Percentiles rank a stretch among this genome's conserved stretches.
Conservation (phyloP, 2,113 vertebrate genomes). For the Thomomys bottae region DNA sequence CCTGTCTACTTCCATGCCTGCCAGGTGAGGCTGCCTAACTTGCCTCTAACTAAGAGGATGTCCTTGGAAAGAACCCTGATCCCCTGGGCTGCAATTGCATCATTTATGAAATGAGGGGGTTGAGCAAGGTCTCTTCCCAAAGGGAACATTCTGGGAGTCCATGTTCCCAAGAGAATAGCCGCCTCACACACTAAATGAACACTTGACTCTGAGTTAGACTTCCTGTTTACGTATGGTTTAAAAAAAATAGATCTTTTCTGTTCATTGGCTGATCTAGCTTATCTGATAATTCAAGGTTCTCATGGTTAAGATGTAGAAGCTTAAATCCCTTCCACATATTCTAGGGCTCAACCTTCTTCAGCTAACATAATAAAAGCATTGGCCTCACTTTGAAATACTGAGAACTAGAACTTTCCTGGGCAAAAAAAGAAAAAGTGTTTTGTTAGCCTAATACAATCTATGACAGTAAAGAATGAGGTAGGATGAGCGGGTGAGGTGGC, state of each 20-base stretch:
- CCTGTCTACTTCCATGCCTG: neutral
- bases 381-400: neutral
- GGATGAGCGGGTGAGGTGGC: no score
- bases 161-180: constrained; percentile 50
- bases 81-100: neutral
- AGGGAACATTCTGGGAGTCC: constrained; percentile 30
- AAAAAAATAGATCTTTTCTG: constrained; percentile 48
- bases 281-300: constrained; percentile 29
- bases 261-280: constrained; percentile 7
- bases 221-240: constrained; percentile 61
- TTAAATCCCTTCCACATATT: neutral
- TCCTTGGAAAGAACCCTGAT: constrained; percentile 30
- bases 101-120: constrained; percentile 61
- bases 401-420: neutral
- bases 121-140: constrained; percentile 42
- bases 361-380: neutral
- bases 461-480: neutral
- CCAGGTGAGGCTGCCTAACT: neutral
- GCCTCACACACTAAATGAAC: neutral
- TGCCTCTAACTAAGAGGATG: neutral
- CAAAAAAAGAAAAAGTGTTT: neutral
- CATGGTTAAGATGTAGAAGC: neutral
- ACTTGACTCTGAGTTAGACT: constrained; percentile 62
- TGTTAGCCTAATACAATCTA: neutral
- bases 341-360: neutral